phyloP scores from a whole-genome alignment of 2,113 vertebrate species.

The Rhinolophus sinicus region DNA sequence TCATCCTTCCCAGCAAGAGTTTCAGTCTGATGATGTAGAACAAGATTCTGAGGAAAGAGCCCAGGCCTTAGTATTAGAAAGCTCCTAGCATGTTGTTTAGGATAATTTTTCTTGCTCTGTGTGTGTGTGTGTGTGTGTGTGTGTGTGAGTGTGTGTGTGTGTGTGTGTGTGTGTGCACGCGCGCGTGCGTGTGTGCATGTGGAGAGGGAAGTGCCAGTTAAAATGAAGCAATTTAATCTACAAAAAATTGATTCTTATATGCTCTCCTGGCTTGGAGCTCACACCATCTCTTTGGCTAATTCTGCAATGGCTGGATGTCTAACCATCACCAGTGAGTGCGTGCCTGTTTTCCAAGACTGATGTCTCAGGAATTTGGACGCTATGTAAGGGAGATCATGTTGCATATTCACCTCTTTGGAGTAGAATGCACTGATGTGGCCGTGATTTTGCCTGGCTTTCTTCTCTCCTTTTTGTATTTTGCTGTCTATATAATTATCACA shows the following conservation, averaged over 20 bases:
- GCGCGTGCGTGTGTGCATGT: not conserved
- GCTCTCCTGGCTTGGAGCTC: not conserved
- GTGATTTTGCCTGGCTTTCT: not conserved
- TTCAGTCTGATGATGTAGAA: constrained; percentile 67
- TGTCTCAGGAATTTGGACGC: not conserved
- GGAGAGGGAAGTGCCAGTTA: not conserved
- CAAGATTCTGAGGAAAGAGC: constrained; percentile 63
- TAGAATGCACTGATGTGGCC: not conserved
- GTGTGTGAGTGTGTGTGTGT: not conserved
- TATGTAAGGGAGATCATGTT: not conserved
- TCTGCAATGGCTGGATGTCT: not conserved
- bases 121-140: not conserved
- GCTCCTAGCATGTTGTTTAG: constrained; percentile 11
- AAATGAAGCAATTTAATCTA: constrained; percentile 44
- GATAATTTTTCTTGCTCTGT: not conserved
- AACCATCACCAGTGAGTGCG: not conserved
- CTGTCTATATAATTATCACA: not conserved
- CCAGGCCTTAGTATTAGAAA: constrained; percentile 2
- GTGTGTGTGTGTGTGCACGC: not conserved
- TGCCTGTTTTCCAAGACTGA: not conserved
- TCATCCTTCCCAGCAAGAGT: constrained; percentile 73
- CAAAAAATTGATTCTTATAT: constrained; percentile 6
- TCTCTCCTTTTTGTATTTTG: not conserved
- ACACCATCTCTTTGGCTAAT: not conserved
- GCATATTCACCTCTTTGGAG: not conserved